Conservation (phyloP, 1,140 invertebrate genomes). For the Panagrolaimus sp. region DNA sequence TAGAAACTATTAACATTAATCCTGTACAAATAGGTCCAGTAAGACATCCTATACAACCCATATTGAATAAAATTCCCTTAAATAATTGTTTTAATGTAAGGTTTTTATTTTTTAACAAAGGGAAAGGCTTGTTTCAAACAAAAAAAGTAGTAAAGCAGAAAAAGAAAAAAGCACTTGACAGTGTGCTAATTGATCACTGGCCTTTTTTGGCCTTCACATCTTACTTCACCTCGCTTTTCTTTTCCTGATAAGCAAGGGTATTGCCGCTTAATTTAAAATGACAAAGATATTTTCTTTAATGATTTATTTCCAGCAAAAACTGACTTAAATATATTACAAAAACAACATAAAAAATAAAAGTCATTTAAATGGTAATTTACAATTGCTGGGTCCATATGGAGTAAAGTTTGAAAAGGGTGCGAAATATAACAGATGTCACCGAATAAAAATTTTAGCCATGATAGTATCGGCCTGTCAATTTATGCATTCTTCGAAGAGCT, state of each 20-base stretch:
- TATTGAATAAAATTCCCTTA: not conserved
- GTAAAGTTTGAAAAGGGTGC: not conserved
- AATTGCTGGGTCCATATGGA: not conserved
- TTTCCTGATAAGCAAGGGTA: constrained; percentile 8
- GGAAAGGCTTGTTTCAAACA: not conserved
- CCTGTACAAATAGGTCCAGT: constrained; percentile 27
- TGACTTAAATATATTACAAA: not conserved
- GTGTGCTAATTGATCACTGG: constrained; percentile 8
- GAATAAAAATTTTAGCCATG: constrained; percentile 1
- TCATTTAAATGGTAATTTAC: not conserved
- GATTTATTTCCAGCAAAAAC: not conserved
- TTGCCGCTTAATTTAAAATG: constrained; percentile 3
- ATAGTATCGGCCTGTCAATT: constrained; percentile 52
- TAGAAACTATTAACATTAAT: constrained; percentile 33
- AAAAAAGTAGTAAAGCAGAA: not conserved
- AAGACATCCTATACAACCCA: constrained; percentile 15
- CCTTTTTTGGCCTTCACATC: constrained; percentile 8
- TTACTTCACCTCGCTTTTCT: not conserved
- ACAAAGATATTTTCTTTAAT: no score
- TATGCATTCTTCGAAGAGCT: constrained; percentile 51
- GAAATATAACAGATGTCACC: not conserved
- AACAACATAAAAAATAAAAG: not conserved
- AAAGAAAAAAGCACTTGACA: not conserved
- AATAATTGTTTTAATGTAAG: not conserved
- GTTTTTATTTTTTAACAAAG: no score